Evolutionary conservation across 92 coral and sea anemone species (phyloP).

Genomic region (Palythoa grandiflora): DNA sequence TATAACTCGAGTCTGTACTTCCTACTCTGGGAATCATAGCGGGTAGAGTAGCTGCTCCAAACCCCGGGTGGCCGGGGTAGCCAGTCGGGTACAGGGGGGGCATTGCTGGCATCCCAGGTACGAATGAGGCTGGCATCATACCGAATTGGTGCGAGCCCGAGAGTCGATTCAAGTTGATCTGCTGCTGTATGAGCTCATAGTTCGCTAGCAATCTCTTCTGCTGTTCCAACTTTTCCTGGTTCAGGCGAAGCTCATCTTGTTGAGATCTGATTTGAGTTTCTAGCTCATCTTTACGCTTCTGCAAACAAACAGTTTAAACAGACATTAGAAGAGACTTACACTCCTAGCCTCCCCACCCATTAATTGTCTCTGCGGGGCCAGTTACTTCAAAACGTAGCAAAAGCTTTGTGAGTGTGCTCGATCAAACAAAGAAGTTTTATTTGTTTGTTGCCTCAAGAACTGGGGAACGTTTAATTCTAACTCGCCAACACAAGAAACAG

Average conservation of each 20-base stretch:
- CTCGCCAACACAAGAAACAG: too few species aligned
- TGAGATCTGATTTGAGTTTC: slow-evolving; percentile 92
- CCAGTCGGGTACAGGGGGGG: slow-evolving; percentile 43
- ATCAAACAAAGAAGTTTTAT: too few species aligned
- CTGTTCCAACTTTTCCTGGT: slow-evolving; percentile 74
- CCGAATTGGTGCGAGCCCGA: slow-evolving; percentile 48
- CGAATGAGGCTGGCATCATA: slow-evolving; percentile 38
- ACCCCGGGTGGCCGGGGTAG: slow-evolving; percentile 61
- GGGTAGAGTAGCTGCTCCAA: slow-evolving; percentile 50
- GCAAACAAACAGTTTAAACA: slow-evolving; percentile 5
- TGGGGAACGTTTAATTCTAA: too few species aligned
- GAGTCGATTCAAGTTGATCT: slow-evolving; percentile 54
- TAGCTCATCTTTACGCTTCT: slow-evolving; percentile 84
- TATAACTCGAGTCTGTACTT: slow-evolving; percentile 1
- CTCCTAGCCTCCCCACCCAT: too few species aligned
- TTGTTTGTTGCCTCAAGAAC: too few species aligned
- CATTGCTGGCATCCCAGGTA: slow-evolving; percentile 68
- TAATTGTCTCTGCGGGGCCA: too few species aligned
- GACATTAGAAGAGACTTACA: neutral
- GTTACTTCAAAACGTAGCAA: too few species aligned
- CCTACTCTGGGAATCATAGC: slow-evolving; percentile 29
- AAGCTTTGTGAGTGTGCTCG: too few species aligned
- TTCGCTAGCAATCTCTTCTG: slow-evolving; percentile 66
- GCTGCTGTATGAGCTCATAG: slow-evolving; percentile 50
- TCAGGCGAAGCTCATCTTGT: slow-evolving; percentile 79